Conservation (phyloP, 1,140 invertebrate genomes). For the Macrocentrus cingulum region DNA sequence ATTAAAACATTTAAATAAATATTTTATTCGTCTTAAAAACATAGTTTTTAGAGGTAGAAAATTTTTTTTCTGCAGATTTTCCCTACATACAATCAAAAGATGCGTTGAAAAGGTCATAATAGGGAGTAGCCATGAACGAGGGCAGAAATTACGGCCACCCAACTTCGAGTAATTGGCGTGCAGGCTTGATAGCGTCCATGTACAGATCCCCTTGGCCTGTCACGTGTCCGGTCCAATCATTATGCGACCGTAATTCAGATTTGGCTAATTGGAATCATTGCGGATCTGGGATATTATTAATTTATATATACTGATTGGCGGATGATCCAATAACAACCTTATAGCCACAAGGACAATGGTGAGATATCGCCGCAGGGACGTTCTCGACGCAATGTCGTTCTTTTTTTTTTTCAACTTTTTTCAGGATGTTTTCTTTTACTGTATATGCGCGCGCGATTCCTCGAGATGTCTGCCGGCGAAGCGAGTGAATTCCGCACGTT, state of each 20-base stretch:
- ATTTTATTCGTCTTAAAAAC: no score
- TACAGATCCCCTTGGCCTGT: slow-evolving; percentile 22
- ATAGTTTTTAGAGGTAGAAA: no score
- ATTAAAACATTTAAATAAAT: no score
- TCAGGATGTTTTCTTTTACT: slow-evolving; percentile 15
- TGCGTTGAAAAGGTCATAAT: no score
- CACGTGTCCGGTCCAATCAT: slow-evolving; percentile 34
- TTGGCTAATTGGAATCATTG: slow-evolving; percentile 45
- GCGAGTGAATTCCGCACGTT: slow-evolving; percentile 30
- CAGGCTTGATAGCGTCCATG: no score
- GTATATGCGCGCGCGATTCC: not conserved
- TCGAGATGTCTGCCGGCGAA: slow-evolving; percentile 28
- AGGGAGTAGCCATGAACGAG: no score
- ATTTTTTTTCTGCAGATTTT: no score
- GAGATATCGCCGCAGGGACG: slow-evolving; percentile 29
- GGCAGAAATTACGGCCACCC: slow-evolving; percentile 26
- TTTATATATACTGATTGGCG: slow-evolving; percentile 30
- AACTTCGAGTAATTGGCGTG: slow-evolving; percentile 25
- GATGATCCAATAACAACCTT: slow-evolving; percentile 18
- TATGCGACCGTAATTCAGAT: slow-evolving; percentile 34
- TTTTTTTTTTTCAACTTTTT: slow-evolving; percentile 10
- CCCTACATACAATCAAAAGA: no score
- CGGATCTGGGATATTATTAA: slow-evolving; percentile 31
- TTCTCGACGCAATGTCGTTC: slow-evolving; percentile 19
- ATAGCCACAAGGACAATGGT: slow-evolving; percentile 24